phyloP scores from a whole-genome alignment of 2,797 vertebrate species.

The Sebastes nivosus region DNA sequence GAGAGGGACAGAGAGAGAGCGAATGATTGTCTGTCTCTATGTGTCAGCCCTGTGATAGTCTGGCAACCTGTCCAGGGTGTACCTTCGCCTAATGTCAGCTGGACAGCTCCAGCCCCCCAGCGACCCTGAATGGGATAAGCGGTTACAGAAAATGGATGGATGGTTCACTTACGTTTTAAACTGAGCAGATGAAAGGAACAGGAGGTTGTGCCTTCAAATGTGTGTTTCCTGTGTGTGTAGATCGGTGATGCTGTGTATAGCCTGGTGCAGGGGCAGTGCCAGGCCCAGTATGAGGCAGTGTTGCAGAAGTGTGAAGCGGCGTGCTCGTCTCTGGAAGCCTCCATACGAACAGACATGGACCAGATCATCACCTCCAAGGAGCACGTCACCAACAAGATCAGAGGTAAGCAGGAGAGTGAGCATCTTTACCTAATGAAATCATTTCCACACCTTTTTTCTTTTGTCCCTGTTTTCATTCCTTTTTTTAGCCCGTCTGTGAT shows the following conservation, averaged over 20 bases:
- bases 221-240: conserved; percentile 66
- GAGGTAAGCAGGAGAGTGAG: conserved; percentile 47
- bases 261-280: conserved; percentile 88
- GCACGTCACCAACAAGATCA: conserved; percentile 92
- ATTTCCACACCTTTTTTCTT: not conserved
- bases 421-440: not conserved
- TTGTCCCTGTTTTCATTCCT: not conserved
- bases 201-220: not conserved
- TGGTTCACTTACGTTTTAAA: not conserved
- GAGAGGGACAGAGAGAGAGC: too few relatives aligned
- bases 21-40: too few relatives aligned
- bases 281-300: conserved; percentile 77
- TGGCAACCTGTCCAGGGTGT: too few relatives aligned
- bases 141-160: too few relatives aligned
- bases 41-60: too few relatives aligned
- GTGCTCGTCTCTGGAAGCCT: conserved; percentile 84
- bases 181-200: not conserved
- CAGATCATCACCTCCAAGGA: conserved; percentile 97
- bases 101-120: too few relatives aligned
- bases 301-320: conserved; percentile 82
- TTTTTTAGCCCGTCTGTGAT: not conserved
- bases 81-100: too few relatives aligned
- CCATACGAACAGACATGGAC: conserved; percentile 94
- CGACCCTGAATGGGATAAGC: too few relatives aligned
- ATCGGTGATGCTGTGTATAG: conserved; percentile 91